These are phyloP conservation scores for Catharus bicknelli DNA, from an alignment of 2,113 vertebrate species.

Conservation along the genomic window DNA sequence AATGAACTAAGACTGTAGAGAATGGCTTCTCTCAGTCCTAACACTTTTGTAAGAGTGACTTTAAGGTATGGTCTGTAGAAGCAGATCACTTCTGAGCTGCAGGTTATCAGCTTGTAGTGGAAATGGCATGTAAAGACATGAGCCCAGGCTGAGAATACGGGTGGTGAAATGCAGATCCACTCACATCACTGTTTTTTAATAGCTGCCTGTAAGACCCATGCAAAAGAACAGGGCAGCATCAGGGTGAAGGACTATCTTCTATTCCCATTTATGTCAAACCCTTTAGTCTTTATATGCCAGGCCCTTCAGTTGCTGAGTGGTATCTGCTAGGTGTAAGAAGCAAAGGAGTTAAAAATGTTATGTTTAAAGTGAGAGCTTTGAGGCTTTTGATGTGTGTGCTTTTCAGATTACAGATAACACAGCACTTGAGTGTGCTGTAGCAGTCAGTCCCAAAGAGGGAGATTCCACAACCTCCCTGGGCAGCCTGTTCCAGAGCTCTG, in stretches of 20 bases:
- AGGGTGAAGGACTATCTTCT: not conserved
- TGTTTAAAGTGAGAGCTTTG: not conserved
- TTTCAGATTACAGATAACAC: not conserved
- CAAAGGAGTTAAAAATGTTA: not conserved
- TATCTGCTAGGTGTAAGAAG: accelerated
- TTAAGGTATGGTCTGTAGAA: accelerated
- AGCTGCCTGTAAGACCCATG: not conserved
- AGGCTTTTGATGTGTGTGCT: accelerated
- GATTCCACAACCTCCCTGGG: too few species aligned
- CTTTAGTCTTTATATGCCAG: not conserved
- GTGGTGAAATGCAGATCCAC: not conserved
- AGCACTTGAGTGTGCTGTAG: too few species aligned
- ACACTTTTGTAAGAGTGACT: not conserved
- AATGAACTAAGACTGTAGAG: not conserved
- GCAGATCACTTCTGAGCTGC: not conserved
- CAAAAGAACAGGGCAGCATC: not conserved
- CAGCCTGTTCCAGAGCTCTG: not conserved
- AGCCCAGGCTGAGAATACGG: accelerated
- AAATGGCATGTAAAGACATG: accelerated
- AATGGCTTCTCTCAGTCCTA: not conserved
- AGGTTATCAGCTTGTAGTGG: not conserved
- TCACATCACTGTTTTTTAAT: not conserved
- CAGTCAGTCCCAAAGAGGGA: not conserved
- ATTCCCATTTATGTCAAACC: not conserved
- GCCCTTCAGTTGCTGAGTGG: not conserved